Base-by-base conservation (phyloP, 2,113 vertebrate genomes). In the Petroica traversi region DNA sequence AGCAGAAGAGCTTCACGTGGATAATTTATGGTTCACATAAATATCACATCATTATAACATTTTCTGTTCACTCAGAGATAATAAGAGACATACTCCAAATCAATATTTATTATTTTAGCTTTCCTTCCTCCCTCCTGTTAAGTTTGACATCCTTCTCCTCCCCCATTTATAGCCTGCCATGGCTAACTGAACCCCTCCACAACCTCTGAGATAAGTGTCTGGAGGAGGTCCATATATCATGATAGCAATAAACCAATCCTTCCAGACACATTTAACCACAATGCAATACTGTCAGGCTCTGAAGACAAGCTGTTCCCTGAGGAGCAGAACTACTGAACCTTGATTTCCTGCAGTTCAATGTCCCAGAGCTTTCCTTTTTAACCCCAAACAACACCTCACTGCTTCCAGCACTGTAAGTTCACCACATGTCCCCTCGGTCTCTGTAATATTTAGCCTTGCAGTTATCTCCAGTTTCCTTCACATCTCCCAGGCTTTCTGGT, bases 91-190 rank as follows among this genome's bases (percentile, higher is more conserved):
- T 90, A 86, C 28, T 95, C 83, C 84, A 97, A 95, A 97, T 95
- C 94, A 95, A 92, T 95, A 95, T 95, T 95, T 96, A 97, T 96
- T 87, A 89, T 96, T 96, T 96, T 74, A 92, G 82, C 61, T 93
- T 95, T 85, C 31, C 87, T 95, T 95, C 92, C 92, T 96, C 93
- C 91, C 62, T 81, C 64, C 81, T 71, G 72, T 87, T 84, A 88
- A 85, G 73, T 36, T 81, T 96, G 79, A 96, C 92, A 84, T 92
- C 43, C 72, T 84, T 96, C 92, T 94, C 93, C 93, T 96, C 85
- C 95, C 95, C 82, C 79, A 31, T 88, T 96, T 96, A 92, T 61
- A 84, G 72, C 72, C 63, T 92, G 78, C 79, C 85, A 86, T 78
- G 78, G 52, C 79, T 72, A 81, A 61, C 68, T 84, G 90, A 94